Percentiles rank a stretch among this genome's conserved stretches.
phyloP scores from a whole-genome alignment of 2,888 invertebrate species.

The Seira ritae region DNA sequence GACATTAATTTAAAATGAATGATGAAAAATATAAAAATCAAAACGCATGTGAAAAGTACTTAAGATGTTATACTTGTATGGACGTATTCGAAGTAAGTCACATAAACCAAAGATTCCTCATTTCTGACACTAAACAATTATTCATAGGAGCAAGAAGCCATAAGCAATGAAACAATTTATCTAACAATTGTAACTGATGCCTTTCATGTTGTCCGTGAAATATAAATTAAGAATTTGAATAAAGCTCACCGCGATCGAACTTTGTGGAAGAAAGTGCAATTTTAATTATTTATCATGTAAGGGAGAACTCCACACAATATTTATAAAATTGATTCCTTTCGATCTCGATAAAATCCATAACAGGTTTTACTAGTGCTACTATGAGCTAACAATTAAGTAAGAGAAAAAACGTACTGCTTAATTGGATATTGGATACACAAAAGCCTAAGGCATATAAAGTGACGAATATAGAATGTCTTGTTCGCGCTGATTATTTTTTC shows the following conservation, averaged over 20 bases:
- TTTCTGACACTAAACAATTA: too few relatives aligned
- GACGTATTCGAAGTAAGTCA: too few relatives aligned
- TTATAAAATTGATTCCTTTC: background rate
- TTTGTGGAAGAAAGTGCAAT: background rate
- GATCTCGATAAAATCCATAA: background rate
- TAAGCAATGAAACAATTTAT: background rate
- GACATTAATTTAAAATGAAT: too few relatives aligned
- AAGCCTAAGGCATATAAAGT: background rate
- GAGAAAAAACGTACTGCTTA: background rate
- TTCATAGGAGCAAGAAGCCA: background rate
- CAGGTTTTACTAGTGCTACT: background rate
- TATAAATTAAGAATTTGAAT: background rate
- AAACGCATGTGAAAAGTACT: too few relatives aligned
- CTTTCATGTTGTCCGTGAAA: background rate
- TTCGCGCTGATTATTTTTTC: background rate
- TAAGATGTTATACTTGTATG: too few relatives aligned
- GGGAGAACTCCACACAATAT: background rate
- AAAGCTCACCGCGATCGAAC: background rate
- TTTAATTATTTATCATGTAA: background rate
- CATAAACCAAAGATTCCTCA: too few relatives aligned
- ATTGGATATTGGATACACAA: background rate
- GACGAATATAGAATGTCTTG: background rate
- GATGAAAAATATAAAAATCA: too few relatives aligned
- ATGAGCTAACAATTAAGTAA: background rate
- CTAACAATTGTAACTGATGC: too few relatives aligned